A percentile compares a stretch with the other conserved stretches of the same genome.
Conservation (phyloP, 2,888 invertebrate species). For the Tiliacea citrago region DNA sequence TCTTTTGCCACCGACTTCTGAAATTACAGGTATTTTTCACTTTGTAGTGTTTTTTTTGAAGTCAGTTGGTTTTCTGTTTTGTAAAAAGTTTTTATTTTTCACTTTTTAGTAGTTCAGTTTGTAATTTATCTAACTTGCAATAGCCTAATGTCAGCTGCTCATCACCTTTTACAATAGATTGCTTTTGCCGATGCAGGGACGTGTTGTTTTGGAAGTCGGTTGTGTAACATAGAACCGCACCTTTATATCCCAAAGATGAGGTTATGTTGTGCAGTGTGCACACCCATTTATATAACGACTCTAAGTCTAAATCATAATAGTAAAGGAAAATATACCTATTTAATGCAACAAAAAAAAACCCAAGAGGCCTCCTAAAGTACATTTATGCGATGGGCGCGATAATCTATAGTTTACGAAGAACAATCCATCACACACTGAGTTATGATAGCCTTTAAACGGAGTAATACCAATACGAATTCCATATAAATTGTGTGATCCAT, state of each 20-base stretch:
- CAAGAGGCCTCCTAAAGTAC: not conserved
- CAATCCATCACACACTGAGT: conserved; percentile 76
- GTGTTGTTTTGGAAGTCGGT: too few relatives aligned
- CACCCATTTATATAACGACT: not conserved
- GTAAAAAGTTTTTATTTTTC: too few relatives aligned
- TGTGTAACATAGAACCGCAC: not conserved
- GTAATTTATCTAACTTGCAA: too few relatives aligned
- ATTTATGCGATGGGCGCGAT: conserved; percentile 20
- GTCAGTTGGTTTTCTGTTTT: too few relatives aligned
- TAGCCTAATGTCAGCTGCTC: too few relatives aligned
- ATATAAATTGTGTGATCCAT: conserved; percentile 69
- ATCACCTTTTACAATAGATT: too few relatives aligned
- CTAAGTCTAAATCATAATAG: too few relatives aligned
- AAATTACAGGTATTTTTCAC: too few relatives aligned
- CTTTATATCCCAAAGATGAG: not conserved
- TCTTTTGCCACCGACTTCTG: too few relatives aligned
- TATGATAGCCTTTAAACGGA: conserved; percentile 73
- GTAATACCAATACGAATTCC: conserved; percentile 68
- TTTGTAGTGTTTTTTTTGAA: too few relatives aligned
- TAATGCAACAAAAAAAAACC: not conserved
- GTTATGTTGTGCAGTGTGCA: not conserved
- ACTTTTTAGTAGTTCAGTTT: too few relatives aligned
- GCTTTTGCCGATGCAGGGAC: too few relatives aligned
- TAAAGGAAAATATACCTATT: not conserved
- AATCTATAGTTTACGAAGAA: conserved; percentile 44